A percentile compares a stretch with the other conserved stretches of the same genome.
phyloP scores from a whole-genome alignment of 1,140 invertebrate species.

The Zaprionus tsacasi region DNA sequence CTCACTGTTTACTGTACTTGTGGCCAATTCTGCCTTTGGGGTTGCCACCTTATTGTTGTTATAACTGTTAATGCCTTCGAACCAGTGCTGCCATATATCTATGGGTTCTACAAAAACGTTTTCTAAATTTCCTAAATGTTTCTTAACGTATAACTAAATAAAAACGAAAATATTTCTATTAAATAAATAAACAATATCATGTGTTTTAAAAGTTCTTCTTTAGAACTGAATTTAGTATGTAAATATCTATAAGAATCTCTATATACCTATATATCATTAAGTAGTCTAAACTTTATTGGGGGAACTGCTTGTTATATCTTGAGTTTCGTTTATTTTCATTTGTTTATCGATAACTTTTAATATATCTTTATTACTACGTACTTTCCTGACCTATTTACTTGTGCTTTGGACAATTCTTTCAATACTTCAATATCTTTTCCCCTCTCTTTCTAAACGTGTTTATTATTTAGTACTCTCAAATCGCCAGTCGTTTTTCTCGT shows the following conservation, averaged over 20 bases:
- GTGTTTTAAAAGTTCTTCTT: neutral
- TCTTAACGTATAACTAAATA: neutral
- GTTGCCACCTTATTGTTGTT: constrained; percentile 5
- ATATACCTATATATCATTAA: neutral
- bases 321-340: neutral
- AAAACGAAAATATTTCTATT: neutral
- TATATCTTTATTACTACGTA: neutral
- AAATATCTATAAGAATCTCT: neutral
- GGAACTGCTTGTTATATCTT: neutral
- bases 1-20: neutral
- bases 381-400: neutral
- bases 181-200: no score
- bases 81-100: neutral
- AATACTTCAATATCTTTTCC: neutral
- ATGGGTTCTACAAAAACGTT: neutral
- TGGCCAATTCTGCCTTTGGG: constrained; percentile 6
- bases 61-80: constrained; percentile 1
- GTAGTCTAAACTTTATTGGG: neutral
- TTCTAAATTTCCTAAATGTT: neutral
- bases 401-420: neutral
- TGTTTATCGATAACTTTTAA: neutral
- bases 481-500: neutral
- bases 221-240: neutral
- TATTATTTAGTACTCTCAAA: neutral
- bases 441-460: neutral